Evolutionary conservation across 1,140 invertebrate species (phyloP).

Genomic region (Euwallacea fornicatus): DNA sequence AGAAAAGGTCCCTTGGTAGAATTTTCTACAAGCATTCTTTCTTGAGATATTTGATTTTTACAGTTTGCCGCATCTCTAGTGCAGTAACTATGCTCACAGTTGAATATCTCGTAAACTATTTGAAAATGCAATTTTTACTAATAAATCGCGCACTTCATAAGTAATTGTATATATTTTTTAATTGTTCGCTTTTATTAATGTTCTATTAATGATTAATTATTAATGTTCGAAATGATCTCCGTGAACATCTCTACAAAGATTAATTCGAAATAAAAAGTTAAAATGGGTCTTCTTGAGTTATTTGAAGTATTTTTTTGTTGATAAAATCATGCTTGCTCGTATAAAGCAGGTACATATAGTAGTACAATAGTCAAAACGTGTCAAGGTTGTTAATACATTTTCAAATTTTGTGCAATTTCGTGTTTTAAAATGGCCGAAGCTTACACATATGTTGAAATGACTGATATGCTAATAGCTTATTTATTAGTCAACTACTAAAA

Average conservation of each 20-base stretch:
- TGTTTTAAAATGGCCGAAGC: no score
- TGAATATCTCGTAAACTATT: conserved; percentile 1
- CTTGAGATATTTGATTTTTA: conserved; percentile 1
- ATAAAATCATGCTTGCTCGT: no score
- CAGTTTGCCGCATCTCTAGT: neutral
- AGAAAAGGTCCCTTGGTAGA: neutral
- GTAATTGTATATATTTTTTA: conserved; percentile 3
- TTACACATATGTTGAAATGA: no score
- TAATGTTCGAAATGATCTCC: neutral
- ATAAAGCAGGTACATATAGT: no score
- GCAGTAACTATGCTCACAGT: neutral
- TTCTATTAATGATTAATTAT: no score
- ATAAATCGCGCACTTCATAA: conserved; percentile 3
- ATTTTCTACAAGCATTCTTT: neutral
- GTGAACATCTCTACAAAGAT: neutral
- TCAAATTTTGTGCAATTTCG: no score
- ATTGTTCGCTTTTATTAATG: conserved; percentile 1
- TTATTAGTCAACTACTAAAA: no score
- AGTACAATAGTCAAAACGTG: no score
- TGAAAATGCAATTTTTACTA: neutral
- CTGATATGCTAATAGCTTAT: no score
- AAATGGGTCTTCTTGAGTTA: neutral
- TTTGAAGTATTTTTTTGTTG: neutral
- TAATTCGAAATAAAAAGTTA: conserved; percentile 7
- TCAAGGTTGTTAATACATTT: no score